Evolutionary conservation across 2,113 vertebrate species (phyloP).

Genomic region (Seriola dumerili): DNA sequence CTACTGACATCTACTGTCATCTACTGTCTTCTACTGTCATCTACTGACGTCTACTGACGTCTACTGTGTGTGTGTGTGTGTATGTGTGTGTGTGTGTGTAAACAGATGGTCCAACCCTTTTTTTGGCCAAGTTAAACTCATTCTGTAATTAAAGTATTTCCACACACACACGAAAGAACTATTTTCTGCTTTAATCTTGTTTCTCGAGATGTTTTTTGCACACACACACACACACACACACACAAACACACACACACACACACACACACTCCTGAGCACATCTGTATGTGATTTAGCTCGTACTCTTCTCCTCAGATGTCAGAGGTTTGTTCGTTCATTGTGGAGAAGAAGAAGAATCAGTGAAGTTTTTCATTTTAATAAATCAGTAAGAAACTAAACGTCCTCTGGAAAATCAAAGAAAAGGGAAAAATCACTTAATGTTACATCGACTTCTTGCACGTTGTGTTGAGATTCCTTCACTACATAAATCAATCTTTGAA

Average conservation of each 20-base stretch:
- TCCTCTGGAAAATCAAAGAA: background rate
- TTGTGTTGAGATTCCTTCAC: background rate
- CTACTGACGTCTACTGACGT: too few species aligned
- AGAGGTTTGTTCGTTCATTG: slow-evolving; percentile 4
- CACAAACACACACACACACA: slow-evolving; percentile 8
- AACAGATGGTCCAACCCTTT: slow-evolving; percentile 15
- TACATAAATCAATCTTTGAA: background rate
- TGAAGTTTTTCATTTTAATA: background rate
- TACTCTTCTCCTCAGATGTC: slow-evolving; percentile 42
- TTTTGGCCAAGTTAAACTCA: background rate
- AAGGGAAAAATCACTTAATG: background rate
- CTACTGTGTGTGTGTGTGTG: slow-evolving; percentile 2
- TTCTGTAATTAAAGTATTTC: background rate
- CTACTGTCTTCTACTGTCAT: too few species aligned
- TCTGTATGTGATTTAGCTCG: slow-evolving; percentile 46
- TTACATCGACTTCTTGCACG: background rate
- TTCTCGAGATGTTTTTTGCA: background rate
- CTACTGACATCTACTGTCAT: too few species aligned
- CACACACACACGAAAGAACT: background rate
- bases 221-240: slow-evolving; percentile 21
- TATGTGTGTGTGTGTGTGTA: background rate
- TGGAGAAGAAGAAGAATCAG: background rate
- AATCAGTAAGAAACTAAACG: background rate
- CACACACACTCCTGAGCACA: slow-evolving; percentile 27
- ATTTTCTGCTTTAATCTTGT: background rate